A percentile compares a stretch with the other conserved stretches of the same genome.
phyloP scores from a whole-genome alignment of 2,888 invertebrate species.

The Acanthosoma haemorrhoidale region DNA sequence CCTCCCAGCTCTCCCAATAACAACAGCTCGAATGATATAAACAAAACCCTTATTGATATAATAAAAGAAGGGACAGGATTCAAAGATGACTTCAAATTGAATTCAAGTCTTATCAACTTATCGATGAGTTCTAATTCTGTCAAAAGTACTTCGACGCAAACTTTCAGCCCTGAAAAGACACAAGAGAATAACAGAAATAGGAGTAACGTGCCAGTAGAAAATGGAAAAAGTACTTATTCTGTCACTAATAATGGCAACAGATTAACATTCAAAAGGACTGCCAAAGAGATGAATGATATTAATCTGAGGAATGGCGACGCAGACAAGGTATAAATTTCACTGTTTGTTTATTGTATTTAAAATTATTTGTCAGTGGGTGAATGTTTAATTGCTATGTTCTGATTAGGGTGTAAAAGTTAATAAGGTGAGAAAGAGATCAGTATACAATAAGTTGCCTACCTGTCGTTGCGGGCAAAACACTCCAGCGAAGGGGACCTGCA shows the following conservation, averaged over 20 bases:
- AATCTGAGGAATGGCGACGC: slow-evolving; percentile 21
- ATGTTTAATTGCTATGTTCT: neutral
- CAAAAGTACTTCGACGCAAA: slow-evolving; percentile 35
- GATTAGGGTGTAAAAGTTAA: slow-evolving; percentile 30
- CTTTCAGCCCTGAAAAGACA: slow-evolving; percentile 13
- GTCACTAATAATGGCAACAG: slow-evolving; percentile 35
- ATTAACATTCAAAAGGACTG: slow-evolving; percentile 36
- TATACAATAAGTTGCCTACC: slow-evolving; percentile 31
- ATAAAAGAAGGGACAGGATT: slow-evolving; percentile 76
- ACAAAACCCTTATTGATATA: slow-evolving; percentile 61
- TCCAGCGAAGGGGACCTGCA: slow-evolving; percentile 86
- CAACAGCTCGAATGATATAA: slow-evolving; percentile 48
- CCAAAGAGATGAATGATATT: slow-evolving; percentile 30
- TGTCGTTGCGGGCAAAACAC: slow-evolving; percentile 44
- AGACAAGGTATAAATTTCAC: slow-evolving; percentile 16
- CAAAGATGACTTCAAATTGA: slow-evolving; percentile 62
- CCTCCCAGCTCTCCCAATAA: slow-evolving; percentile 45
- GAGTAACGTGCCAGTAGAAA: slow-evolving; percentile 16
- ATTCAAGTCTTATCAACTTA: slow-evolving; percentile 27
- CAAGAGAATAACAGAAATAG: slow-evolving; percentile 7
- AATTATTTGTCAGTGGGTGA: slow-evolving; percentile 1
- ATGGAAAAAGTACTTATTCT: slow-evolving; percentile 32
- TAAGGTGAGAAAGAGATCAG: slow-evolving; percentile 36
- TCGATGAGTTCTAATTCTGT: slow-evolving; percentile 25
- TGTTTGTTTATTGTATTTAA: neutral